Percentiles rank a stretch among this genome's conserved stretches.
Evolutionary conservation across 2,113 vertebrate species (phyloP).

Genomic region (Astatoreochromis straeleni): DNA sequence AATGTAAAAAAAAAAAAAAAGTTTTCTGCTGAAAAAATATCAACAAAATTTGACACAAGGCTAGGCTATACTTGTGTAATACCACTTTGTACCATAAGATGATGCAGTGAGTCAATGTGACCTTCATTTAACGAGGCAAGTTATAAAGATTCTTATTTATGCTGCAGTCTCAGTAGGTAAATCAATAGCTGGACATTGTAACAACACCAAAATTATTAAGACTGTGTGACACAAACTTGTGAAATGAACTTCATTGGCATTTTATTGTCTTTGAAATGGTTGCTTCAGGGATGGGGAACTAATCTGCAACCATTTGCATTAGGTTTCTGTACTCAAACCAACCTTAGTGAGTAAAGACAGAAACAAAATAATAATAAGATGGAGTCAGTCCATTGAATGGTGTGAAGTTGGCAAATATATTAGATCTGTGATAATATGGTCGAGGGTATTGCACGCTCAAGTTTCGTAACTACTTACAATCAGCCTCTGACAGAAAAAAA

Average conservation of each 20-base stretch:
- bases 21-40: not conserved
- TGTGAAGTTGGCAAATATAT: not conserved
- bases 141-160: not conserved
- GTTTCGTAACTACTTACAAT: not conserved
- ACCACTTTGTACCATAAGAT: not conserved
- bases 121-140: not conserved
- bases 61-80: not conserved
- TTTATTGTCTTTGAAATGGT: not conserved
- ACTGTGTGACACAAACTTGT: not conserved
- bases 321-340: not conserved
- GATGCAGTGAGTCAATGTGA: not conserved
- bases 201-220: not conserved
- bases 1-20: not conserved
- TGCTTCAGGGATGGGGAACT: not conserved
- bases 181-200: not conserved
- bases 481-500: not conserved
- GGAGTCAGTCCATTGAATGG: not conserved
- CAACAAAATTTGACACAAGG: not conserved
- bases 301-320: not conserved
- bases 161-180: not conserved
- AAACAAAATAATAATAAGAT: not conserved
- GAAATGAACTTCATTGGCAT: not conserved
- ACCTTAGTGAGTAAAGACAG: not conserved
- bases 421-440: not conserved
- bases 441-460: not conserved